Evolutionary conservation across 2,797 vertebrate genomes (phyloP).

Genomic region (Oophaga sylvatica): DNA sequence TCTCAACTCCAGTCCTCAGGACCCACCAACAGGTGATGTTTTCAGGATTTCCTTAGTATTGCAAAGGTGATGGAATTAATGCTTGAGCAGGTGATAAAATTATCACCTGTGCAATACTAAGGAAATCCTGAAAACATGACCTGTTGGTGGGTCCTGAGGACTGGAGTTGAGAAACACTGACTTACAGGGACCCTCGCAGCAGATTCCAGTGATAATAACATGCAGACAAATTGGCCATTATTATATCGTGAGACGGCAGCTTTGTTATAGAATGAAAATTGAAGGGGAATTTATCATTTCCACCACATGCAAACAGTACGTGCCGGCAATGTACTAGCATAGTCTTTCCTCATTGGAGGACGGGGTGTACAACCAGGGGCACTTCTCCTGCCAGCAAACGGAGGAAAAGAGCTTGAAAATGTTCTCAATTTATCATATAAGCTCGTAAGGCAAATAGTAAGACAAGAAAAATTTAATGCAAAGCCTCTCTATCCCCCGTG

Average conservation of each 20-base stretch:
- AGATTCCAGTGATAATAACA: conserved; percentile 41
- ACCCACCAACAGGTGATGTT: too few species aligned
- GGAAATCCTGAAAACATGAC: too few species aligned
- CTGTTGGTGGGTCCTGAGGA: too few species aligned
- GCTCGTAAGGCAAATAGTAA: not conserved
- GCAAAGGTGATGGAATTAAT: too few species aligned
- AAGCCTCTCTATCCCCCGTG: not conserved
- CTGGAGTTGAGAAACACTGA: not conserved
- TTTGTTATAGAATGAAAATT: conserved; percentile 42
- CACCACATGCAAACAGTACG: not conserved
- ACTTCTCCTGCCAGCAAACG: conserved; percentile 11
- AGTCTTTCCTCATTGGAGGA: not conserved
- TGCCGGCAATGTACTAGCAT: not conserved
- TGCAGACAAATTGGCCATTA: conserved; percentile 48
- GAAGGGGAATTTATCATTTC: conserved; percentile 45
- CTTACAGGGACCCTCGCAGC: conserved; percentile 25
- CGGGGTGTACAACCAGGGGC: not conserved
- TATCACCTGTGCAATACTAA: too few species aligned
- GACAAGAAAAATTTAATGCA: not conserved
- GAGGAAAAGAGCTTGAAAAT: not conserved
- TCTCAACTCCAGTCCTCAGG: too few species aligned
- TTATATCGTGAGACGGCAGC: conserved; percentile 23
- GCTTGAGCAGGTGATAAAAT: too few species aligned
- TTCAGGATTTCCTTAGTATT: too few species aligned
- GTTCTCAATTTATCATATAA: conserved; percentile 26